A percentile compares a stretch with the other conserved stretches of the same genome.
Conservation (phyloP, 2,797 vertebrate genomes). For the Oreonectes daqikongensis region DNA sequence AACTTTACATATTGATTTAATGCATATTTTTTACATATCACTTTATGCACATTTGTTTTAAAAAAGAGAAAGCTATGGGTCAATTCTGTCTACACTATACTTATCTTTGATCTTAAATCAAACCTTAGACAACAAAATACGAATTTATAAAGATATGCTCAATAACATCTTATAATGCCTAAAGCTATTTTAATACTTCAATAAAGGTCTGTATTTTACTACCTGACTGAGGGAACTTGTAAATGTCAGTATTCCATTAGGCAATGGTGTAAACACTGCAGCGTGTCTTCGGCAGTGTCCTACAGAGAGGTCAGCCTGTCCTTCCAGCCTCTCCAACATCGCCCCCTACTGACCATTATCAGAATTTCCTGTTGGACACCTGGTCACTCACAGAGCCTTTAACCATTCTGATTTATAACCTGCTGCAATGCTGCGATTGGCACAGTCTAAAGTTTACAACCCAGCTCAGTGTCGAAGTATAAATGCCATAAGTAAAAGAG, state of each 20-base stretch:
- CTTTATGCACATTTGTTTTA: conserved; percentile 1
- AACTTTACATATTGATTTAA: no score
- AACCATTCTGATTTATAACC: conserved; percentile 46
- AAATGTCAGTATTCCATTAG: conserved; percentile 38
- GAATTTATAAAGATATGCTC: background rate
- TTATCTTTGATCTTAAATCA: background rate
- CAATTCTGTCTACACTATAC: background rate
- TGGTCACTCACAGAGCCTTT: conserved; percentile 44
- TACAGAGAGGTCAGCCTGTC: conserved; percentile 63
- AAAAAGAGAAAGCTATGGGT: background rate
- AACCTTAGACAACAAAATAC: background rate
- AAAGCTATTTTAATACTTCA: background rate
- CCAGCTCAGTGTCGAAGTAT: background rate
- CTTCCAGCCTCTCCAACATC: conserved; percentile 71
- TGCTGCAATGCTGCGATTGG: conserved; percentile 41
- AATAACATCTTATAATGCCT: background rate
- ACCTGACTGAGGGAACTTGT: conserved; percentile 30
- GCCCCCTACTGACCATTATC: conserved; percentile 74
- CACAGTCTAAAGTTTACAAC: conserved; percentile 20
- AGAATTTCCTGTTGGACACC: conserved; percentile 45
- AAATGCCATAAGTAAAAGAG: conserved; percentile 14
- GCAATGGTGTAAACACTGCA: conserved; percentile 49
- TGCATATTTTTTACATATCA: background rate
- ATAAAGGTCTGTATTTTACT: conserved; percentile 2
- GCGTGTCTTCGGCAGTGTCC: conserved; percentile 48